These are phyloP conservation scores for Semaprochilodus insignis DNA, from an alignment of 2,797 vertebrate species.

Conservation along the genomic window DNA sequence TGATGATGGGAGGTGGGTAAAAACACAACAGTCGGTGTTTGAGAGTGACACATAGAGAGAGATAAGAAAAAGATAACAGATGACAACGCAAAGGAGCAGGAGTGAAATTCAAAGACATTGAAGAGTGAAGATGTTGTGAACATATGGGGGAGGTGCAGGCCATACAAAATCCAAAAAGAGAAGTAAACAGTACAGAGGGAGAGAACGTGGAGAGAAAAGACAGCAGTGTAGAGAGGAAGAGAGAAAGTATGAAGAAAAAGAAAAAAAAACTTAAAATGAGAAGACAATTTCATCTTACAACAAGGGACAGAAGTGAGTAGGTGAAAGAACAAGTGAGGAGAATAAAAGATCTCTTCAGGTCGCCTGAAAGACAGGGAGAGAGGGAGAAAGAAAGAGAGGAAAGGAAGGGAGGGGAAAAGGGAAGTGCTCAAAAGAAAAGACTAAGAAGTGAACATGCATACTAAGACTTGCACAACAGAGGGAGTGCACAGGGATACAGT, in stretches of 20 bases:
- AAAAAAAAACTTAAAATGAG: slow-evolving; percentile 40
- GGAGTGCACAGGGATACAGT: slow-evolving; percentile 27
- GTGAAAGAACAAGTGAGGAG: slow-evolving; percentile 59
- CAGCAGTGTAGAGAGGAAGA: slow-evolving; percentile 47
- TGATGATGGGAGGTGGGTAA: slow-evolving; percentile 30
- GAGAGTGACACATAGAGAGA: slow-evolving; percentile 41
- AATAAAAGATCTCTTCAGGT: slow-evolving; percentile 60
- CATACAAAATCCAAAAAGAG: slow-evolving; percentile 5
- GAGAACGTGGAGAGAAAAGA: neutral
- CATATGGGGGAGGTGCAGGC: neutral
- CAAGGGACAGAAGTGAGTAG: slow-evolving; percentile 44
- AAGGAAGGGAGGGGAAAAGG: slow-evolving; percentile 53
- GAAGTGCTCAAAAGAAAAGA: slow-evolving; percentile 68
- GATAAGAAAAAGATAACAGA: neutral
- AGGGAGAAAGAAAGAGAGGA: slow-evolving; percentile 64
- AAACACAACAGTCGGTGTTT: slow-evolving; percentile 58
- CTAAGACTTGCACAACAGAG: slow-evolving; percentile 44
- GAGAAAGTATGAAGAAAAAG: slow-evolving; percentile 60
- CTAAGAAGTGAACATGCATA: slow-evolving; percentile 58
- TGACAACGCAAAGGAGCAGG: neutral
- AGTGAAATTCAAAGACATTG: neutral
- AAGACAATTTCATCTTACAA: slow-evolving; percentile 2
- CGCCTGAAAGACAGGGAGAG: slow-evolving; percentile 68
- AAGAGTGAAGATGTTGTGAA: neutral
- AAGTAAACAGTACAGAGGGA: neutral